Evolutionary conservation across 2,888 invertebrate genomes (phyloP), one percentile per base, ranked within the genome.

Genomic region (Euplagia quadripunctaria): DNA sequence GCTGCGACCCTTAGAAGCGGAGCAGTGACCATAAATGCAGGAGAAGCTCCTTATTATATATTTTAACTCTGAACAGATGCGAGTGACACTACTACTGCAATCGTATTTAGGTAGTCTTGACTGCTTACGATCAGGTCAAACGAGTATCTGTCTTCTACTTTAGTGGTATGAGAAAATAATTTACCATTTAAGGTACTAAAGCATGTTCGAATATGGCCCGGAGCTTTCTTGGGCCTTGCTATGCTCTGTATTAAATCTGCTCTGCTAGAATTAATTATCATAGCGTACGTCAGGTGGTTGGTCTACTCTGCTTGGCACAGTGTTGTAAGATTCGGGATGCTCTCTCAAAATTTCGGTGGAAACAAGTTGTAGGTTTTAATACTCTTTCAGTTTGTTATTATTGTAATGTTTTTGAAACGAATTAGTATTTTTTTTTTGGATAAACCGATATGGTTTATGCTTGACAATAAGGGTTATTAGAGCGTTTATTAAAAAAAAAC

Each of bases 11-110:
- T 31, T 31, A 31, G 31, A 31, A 31, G 31, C 31, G 31, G 31
- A n/a, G n/a, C n/a, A n/a, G n/a, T n/a, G n/a, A 31, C 31, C 31
- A 31, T 31, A 31, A 31, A 31, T 2, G 31, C 31, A 31, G 31
- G 31, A 1, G 31, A 31, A 31, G 31, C 31, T 31, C 31, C 31
- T 31, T 31, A 31, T 31, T 31, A 31, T 31, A 31, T 31, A 31
- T 31, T 31, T 31, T 31, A 2, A 31, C 31, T 31, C 31, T 31
- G 31, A 31, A 31, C 31, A 31, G 2, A 31, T 31, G 31, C 31
- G 43, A 46, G 9, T 46, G 43, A 46, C 43, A 46, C 43, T 0
- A 46, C 85, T 83, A 87, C 84, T 89, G 86, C 88, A 87, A 85
- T 4, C 58, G 58, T 58, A 9, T 55, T 12, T 20, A 31, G 20